Evolutionary conservation across 2,797 vertebrate genomes (phyloP).

Genomic region (Mormyrops attenuatus): DNA sequence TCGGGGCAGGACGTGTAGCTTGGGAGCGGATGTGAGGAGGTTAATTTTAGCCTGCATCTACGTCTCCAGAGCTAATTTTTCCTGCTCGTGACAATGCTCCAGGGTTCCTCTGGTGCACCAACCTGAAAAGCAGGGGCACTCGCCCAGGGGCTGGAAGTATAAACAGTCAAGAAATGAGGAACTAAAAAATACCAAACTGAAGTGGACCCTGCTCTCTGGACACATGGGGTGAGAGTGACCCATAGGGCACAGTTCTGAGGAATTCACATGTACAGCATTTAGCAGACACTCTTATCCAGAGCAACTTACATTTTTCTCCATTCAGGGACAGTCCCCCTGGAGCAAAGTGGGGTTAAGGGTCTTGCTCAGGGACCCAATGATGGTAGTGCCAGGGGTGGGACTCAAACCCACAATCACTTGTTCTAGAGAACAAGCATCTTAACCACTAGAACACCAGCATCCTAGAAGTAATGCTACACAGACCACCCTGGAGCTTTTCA

Average conservation of each 20-base stretch:
- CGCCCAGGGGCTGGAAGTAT: not conserved
- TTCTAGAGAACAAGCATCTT: too few relatives aligned
- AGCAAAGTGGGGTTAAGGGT: too few relatives aligned
- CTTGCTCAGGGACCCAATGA: too few relatives aligned
- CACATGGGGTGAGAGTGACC: not conserved
- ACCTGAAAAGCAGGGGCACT: not conserved
- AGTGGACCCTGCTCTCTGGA: not conserved
- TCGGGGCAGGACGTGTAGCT: not conserved
- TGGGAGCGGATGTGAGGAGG: not conserved
- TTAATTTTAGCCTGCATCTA: slow-evolving; percentile 14
- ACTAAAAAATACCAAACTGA: not conserved
- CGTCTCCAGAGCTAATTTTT: not conserved
- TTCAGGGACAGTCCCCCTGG: too few relatives aligned
- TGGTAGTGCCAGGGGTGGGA: too few relatives aligned
- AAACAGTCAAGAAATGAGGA: not conserved
- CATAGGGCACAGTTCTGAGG: not conserved
- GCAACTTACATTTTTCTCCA: too few relatives aligned
- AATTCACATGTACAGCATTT: too few relatives aligned
- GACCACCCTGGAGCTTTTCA: not conserved
- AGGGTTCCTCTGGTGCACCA: too few relatives aligned
- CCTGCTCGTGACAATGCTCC: not conserved
- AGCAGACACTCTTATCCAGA: too few relatives aligned
- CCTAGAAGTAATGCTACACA: not conserved
- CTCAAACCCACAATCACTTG: too few relatives aligned
- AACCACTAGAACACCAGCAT: too few relatives aligned